Conservation (phyloP, 2,797 vertebrate species). For the Crypturellus tataupa region DNA sequence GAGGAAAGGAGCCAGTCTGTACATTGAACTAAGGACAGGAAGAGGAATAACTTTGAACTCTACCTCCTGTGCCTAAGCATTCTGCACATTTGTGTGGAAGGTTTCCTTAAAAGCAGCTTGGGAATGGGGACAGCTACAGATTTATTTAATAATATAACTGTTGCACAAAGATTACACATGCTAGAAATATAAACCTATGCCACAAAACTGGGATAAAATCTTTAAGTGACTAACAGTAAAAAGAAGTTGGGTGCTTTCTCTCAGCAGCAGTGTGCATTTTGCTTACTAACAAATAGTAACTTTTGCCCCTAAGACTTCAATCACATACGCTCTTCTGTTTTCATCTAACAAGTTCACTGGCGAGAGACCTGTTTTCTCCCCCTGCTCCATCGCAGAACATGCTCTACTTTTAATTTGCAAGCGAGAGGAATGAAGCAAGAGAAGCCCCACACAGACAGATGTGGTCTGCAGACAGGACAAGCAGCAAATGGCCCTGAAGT, state of each 20-base stretch:
- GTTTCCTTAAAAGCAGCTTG: not conserved
- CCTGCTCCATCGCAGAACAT: not conserved
- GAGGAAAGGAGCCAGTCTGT: not conserved
- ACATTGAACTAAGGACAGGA: not conserved
- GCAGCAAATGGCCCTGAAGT: not conserved
- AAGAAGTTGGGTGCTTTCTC: not conserved
- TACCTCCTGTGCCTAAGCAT: not conserved
- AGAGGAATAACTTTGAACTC: not conserved
- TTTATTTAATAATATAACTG: not conserved
- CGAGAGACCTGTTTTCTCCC: not conserved
- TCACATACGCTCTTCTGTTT: fast-evolving
- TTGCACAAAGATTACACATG: not conserved
- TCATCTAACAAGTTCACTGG: not conserved
- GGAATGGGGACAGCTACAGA: not conserved
- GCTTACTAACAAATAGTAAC: not conserved
- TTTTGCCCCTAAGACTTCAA: not conserved
- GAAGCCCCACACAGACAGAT: not conserved
- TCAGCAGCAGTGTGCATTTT: not conserved
- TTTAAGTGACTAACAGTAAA: not conserved
- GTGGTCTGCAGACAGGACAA: not conserved
- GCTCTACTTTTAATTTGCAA: not conserved
- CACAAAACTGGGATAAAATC: not conserved
- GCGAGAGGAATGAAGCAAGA: not conserved
- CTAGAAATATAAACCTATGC: not conserved
- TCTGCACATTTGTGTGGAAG: not conserved